Percentiles rank a stretch among this genome's conserved stretches.
Conservation (phyloP, 2,888 invertebrate genomes). For the Diaperis boleti region DNA sequence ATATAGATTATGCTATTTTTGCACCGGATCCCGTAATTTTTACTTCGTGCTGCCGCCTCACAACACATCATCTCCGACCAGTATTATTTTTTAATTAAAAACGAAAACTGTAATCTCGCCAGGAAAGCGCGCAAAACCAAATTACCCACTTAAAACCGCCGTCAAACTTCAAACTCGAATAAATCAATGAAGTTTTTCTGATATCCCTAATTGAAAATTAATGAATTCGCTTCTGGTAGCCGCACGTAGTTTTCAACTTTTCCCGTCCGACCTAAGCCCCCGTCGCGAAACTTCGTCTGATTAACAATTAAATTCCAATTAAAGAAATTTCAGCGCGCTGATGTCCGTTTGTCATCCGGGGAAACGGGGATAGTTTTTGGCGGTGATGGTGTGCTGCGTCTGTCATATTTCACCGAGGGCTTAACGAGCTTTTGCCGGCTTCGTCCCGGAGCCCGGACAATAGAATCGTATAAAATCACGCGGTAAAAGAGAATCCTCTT, state of each 20-base stretch:
- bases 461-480: constrained; percentile 26
- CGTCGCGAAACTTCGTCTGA: constrained; percentile 13
- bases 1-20: too few relatives aligned
- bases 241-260: background rate
- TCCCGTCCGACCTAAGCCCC: background rate
- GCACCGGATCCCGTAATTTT: too few relatives aligned
- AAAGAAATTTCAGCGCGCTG: background rate
- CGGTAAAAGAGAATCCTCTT: constrained; percentile 15
- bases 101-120: too few relatives aligned
- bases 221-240: background rate
- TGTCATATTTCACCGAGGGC: constrained; percentile 27
- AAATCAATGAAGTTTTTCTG: background rate
- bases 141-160: background rate
- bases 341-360: background rate
- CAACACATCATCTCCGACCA: too few relatives aligned
- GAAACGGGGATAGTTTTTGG: constrained; percentile 17
- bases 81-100: too few relatives aligned
- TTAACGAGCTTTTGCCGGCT: constrained; percentile 26
- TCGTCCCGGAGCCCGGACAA: constrained; percentile 19
- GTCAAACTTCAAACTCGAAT: background rate
- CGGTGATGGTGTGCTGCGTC: constrained; percentile 24
- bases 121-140: background rate
- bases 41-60: too few relatives aligned
- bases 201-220: constrained; percentile 1
- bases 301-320: constrained; percentile 27